These are phyloP conservation scores for Rosalia funebris DNA, from an alignment of 2,888 invertebrate genomes.

Conservation along the genomic window DNA sequence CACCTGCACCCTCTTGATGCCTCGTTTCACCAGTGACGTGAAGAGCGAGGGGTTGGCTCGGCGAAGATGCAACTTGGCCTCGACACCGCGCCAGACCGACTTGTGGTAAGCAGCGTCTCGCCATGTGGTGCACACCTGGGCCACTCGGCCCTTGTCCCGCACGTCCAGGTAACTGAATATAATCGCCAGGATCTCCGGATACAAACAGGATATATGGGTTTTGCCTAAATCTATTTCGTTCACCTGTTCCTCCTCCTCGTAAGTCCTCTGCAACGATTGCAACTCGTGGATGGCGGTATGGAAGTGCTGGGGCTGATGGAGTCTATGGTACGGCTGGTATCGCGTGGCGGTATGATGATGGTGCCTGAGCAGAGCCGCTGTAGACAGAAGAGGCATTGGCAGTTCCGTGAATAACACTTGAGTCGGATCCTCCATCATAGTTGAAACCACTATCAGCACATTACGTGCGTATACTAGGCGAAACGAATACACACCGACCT, in stretches of 20 bases:
- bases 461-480: constrained; percentile 60
- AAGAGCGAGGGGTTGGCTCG: constrained; percentile 86
- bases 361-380: constrained; percentile 65
- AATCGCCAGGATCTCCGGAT: constrained; percentile 91
- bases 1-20: constrained; percentile 89
- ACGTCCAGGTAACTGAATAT: constrained; percentile 92
- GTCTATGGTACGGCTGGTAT: constrained; percentile 72
- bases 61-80: constrained; percentile 88
- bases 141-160: constrained; percentile 87
- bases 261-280: constrained; percentile 51
- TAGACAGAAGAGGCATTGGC: constrained; percentile 67
- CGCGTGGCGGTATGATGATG: constrained; percentile 64
- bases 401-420: constrained; percentile 70
- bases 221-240: constrained; percentile 59
- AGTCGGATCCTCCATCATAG: constrained; percentile 67
- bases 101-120: constrained; percentile 92
- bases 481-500: constrained; percentile 54
- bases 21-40: constrained; percentile 85
- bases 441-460: constrained; percentile 58
- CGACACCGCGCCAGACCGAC: constrained; percentile 93
- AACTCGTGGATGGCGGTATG: constrained; percentile 63
- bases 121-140: constrained; percentile 91
- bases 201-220: constrained; percentile 87
- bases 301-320: constrained; percentile 73
- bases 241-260: constrained; percentile 44